Conservation (phyloP, 2,888 invertebrate genomes). For the Shargacucullia verbasci region DNA sequence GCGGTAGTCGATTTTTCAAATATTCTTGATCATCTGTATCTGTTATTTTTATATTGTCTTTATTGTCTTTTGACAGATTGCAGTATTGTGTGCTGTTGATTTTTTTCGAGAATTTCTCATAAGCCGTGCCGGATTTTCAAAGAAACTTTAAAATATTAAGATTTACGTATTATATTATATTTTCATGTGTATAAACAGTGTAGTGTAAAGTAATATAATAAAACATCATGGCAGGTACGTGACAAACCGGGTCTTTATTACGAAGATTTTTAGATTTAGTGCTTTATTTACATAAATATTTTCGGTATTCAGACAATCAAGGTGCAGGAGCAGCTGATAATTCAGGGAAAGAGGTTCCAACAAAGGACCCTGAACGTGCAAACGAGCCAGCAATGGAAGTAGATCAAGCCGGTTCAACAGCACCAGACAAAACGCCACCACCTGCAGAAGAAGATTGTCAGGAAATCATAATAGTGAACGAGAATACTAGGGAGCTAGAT, state of each 20-base stretch:
- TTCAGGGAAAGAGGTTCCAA: slow-evolving; percentile 53
- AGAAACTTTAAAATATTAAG: neutral
- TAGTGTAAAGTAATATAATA: neutral
- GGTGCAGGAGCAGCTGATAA: slow-evolving; percentile 62
- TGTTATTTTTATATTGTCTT: too few relatives aligned
- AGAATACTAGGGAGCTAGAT: slow-evolving; percentile 93
- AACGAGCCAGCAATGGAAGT: slow-evolving; percentile 45
- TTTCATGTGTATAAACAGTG: slow-evolving; percentile 1
- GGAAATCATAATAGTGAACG: slow-evolving; percentile 91
- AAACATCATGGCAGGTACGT: slow-evolving; percentile 58
- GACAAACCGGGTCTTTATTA: slow-evolving; percentile 15
- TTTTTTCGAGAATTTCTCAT: slow-evolving; percentile 23
- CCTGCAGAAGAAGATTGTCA: slow-evolving; percentile 81
- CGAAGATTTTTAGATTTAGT: slow-evolving; percentile 14
- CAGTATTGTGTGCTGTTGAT: neutral
- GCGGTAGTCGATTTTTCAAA: too few relatives aligned
- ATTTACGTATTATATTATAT: neutral
- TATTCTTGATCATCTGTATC: too few relatives aligned
- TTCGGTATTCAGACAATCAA: slow-evolving; percentile 63
- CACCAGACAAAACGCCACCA: slow-evolving; percentile 68
- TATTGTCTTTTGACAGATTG: neutral
- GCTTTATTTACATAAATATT: slow-evolving; percentile 9
- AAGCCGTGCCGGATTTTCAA: slow-evolving; percentile 7
- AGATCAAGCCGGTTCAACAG: slow-evolving; percentile 64
- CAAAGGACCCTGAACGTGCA: slow-evolving; percentile 30